Evolutionary conservation across 2,113 vertebrate species (phyloP), one percentile per base, ranked within the genome.

Genomic region (Marmota flaviventris): DNA sequence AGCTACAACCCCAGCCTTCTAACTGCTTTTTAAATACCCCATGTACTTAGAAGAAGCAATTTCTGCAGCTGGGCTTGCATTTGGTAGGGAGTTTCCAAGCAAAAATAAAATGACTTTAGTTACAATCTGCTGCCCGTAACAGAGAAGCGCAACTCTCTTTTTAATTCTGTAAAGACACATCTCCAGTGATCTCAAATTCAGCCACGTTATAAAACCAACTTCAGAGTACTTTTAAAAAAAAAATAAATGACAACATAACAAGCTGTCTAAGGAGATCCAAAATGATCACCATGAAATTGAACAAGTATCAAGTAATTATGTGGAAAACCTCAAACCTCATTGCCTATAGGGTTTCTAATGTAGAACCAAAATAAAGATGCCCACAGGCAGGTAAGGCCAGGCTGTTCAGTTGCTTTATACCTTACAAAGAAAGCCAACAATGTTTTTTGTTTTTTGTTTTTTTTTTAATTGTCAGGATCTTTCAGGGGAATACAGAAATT

Each of bases 211-310:
- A 79, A 76, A 96, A 95, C 93, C n/a, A 76, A 37, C 42, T 89
- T 77, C 34, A 79, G 75, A 89, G 13, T 79, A 91, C 65, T 58
- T 87, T 84, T 39, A 56, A 89, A 89, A 91, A 93, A 86, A 89
- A 91, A 93, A 86, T 76, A 85, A 97, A 87, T 72, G 65, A 82
- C 85, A 81, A 92, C 65, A 88, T 88, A 87, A 45, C 27, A 96
- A 94, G 51, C 12, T 77, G 37, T 69, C 45, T 69, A 75, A 86
- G 67, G 56, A 88, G n/a, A 90, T 39, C 25, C 45, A 69, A 79
- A 88, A 82, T 85, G 78, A 95, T 24, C 77, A 76, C 78, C 56
- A 37, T 73, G 83, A 93, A 96, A 89, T 32, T 53, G 70, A 70
- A 70, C 12, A 92, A 81, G 93, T 65, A 85, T 78, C n/a, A 61